These are phyloP conservation scores for Rhimphoctona megacephalus DNA, from an alignment of 2,888 invertebrate species.

Conservation along the genomic window DNA sequence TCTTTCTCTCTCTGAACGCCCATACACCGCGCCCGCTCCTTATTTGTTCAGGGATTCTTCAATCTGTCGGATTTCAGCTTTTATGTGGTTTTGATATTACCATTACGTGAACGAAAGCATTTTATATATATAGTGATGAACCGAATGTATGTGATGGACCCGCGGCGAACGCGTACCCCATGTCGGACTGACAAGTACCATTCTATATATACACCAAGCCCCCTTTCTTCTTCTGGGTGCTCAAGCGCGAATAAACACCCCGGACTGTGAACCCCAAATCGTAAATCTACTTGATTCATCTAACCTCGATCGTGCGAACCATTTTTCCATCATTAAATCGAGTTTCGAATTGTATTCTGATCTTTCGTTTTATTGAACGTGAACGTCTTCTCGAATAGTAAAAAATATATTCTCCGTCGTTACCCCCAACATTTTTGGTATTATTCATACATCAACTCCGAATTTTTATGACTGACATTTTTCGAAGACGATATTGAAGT, in stretches of 20 bases:
- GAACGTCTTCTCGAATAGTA: background rate
- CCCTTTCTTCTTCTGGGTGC: conserved; percentile 51
- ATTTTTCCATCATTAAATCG: conserved; percentile 32
- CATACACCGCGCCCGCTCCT: conserved; percentile 47
- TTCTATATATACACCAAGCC: background rate
- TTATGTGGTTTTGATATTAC: conserved; percentile 80
- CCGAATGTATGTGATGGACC: conserved; percentile 32
- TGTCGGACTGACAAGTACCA: conserved; percentile 19
- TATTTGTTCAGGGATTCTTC: conserved; percentile 73
- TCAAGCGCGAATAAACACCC: conserved; percentile 63
- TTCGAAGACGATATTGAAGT: background rate
- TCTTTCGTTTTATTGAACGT: background rate
- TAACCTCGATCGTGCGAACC: conserved; percentile 58
- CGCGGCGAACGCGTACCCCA: conserved; percentile 33
- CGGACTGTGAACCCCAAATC: conserved; percentile 46
- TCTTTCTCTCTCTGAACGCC: background rate
- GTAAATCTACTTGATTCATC: conserved; percentile 43
- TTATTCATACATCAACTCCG: background rate
- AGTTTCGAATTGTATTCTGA: conserved; percentile 1
- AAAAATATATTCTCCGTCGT: background rate
- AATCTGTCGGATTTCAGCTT: conserved; percentile 75
- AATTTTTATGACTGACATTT: background rate
- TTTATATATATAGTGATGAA: conserved; percentile 2
- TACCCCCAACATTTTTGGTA: background rate
- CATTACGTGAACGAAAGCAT: conserved; percentile 64